Evolutionary conservation across 1,140 invertebrate species (phyloP), one percentile per base, ranked within the genome.

Genomic region (Lasaia peninsularis): DNA sequence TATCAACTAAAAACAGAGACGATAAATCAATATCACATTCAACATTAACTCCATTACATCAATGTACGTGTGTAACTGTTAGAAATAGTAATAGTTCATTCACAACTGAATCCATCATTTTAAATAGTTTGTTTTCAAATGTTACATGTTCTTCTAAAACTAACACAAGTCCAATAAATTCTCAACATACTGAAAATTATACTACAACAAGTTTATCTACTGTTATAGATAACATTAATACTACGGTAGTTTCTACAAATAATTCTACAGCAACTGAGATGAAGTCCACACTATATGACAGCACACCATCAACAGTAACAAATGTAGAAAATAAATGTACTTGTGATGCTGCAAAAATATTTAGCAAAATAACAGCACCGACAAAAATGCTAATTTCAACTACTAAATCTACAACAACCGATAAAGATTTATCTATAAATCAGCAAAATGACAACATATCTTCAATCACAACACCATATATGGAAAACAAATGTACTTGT

Each of bases 391-490:
- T 12, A 24, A 20, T 35, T 16, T 34, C 31, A 14, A 37, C 10
- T 54, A 52, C 28, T 14, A 62, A 34, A 28, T 59, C 52, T 18
- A 58, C 24, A 56, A 51, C 49, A 35, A 8, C 55, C 52, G 35
- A 44, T 58, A 32, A 20, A 58, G 64, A 20, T 48, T 40, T 4
- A 10, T 11, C 10, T 12, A 16, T 7, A 44, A 59, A 9, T n/a
- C 37, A 18, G 10, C 4, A 35, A n/a, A n/a, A 4, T 14, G 10
- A 34, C 18, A 35, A 5, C 35, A n/a, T 20, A 18, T 50, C 40
- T 12, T 35, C 51, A 35, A 55, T 33, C 7, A 49, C 48, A 32
- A 48, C 24, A 11, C 32, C 32, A 20, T 54, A 32, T 16, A 28
- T 34, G 28, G 16, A 31, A 53, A 53, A 53, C 11, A 52, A 24